Percentiles rank a stretch among this genome's conserved stretches.
phyloP scores from a whole-genome alignment of 2,113 vertebrate genomes.

The Atrichornis clamosus region DNA sequence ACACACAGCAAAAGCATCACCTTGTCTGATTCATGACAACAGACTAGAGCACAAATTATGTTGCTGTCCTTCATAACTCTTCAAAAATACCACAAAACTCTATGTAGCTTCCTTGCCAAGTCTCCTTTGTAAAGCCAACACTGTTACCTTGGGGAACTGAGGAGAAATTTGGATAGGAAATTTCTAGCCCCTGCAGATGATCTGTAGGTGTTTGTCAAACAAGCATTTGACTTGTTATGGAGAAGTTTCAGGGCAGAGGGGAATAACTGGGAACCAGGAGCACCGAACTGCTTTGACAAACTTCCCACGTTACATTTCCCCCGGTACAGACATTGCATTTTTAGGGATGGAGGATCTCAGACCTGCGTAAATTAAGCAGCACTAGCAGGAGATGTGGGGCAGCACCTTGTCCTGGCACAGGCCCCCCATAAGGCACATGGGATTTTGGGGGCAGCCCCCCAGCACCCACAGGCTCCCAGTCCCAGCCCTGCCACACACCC shows the following conservation, averaged over 20 bases:
- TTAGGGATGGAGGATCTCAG: neutral
- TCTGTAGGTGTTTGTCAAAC: slow-evolving; percentile 18
- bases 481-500: rapidly evolving
- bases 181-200: slow-evolving; percentile 28
- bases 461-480: neutral
- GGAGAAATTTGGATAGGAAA: neutral
- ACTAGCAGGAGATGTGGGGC: neutral
- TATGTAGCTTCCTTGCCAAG: neutral
- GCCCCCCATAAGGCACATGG: rapidly evolving
- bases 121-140: neutral
- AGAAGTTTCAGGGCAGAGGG: neutral
- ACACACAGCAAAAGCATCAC: neutral
- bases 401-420: neutral
- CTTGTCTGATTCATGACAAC: neutral
- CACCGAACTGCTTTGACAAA: neutral
- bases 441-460: neutral
- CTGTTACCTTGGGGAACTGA: neutral
- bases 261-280: neutral
- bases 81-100: neutral
- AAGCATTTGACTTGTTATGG: neutral
- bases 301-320: neutral
- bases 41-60: neutral
- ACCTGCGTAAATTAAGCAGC: neutral
- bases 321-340: neutral
- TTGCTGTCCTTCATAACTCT: neutral